Conservation (phyloP, 2,797 vertebrate species). For the Balearica regulorum region DNA sequence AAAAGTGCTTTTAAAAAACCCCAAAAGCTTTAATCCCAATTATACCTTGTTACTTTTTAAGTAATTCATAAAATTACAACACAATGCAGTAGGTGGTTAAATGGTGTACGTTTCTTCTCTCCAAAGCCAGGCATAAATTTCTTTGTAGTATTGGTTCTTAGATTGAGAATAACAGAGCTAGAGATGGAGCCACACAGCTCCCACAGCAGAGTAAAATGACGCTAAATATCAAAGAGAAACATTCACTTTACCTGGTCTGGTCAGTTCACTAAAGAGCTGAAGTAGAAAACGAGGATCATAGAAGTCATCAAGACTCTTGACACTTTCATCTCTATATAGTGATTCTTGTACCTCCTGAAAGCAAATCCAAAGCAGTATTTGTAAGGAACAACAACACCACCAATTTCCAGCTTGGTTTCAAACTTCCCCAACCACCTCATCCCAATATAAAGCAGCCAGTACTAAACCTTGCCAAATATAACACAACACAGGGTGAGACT, state of each 20-base stretch:
- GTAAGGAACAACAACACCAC: not conserved
- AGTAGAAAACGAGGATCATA: conserved; percentile 94
- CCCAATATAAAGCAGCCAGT: not conserved
- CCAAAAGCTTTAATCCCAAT: not conserved
- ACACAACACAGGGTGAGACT: not conserved
- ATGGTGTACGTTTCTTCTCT: not conserved
- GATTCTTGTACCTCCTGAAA: conserved; percentile 75
- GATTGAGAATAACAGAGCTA: not conserved
- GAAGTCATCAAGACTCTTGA: conserved; percentile 68
- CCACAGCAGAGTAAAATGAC: not conserved
- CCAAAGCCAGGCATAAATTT: not conserved
- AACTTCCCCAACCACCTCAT: not conserved
- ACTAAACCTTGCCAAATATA: not conserved
- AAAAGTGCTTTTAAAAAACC: not conserved
- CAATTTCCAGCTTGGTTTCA: not conserved
- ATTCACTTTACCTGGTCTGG: conserved; percentile 82
- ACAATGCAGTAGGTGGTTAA: not conserved
- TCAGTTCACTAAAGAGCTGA: conserved; percentile 88
- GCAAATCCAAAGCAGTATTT: not conserved
- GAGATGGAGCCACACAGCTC: not conserved
- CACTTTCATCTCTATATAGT: conserved; percentile 66
- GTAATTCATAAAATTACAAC: not conserved
- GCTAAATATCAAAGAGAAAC: not conserved
- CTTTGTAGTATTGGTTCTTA: not conserved
- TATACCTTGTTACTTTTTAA: not conserved